Conservation (phyloP, 2,888 invertebrate species). For the Epinotia brunnichana region DNA sequence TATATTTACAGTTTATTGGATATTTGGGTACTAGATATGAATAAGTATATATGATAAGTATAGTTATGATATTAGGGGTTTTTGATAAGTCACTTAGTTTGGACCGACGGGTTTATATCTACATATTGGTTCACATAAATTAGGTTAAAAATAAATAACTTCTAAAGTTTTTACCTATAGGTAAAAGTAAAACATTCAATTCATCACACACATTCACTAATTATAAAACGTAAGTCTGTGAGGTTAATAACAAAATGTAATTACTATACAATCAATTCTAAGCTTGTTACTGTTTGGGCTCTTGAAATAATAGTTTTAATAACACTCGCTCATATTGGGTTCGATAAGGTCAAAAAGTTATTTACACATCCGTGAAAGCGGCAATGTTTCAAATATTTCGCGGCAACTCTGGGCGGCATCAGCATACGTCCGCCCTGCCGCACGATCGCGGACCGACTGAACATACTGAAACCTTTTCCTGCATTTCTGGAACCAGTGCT, state of each 20-base stretch:
- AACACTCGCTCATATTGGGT: slow-evolving; percentile 15
- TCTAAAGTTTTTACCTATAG: slow-evolving; percentile 47
- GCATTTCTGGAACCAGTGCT: slow-evolving; percentile 57
- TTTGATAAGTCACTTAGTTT: slow-evolving; percentile 72
- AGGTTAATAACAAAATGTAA: slow-evolving; percentile 44
- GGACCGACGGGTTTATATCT: slow-evolving; percentile 66
- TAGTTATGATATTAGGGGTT: slow-evolving; percentile 65
- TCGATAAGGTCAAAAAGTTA: slow-evolving; percentile 16
- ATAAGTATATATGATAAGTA: slow-evolving; percentile 47
- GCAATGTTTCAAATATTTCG: slow-evolving; percentile 52
- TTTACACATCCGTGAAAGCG: slow-evolving; percentile 47
- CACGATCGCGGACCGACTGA: slow-evolving; percentile 76
- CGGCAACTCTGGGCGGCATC: slow-evolving; percentile 54
- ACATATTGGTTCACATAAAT: slow-evolving; percentile 44
- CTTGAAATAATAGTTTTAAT: slow-evolving; percentile 9
- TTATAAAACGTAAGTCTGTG: slow-evolving; percentile 48
- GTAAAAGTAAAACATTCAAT: slow-evolving; percentile 55
- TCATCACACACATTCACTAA: slow-evolving; percentile 65
- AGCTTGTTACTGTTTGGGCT: slow-evolving; percentile 13
- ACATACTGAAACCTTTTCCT: slow-evolving; percentile 59
- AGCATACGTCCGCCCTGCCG: slow-evolving; percentile 70
- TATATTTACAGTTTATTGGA: slow-evolving; percentile 53
- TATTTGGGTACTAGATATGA: slow-evolving; percentile 56
- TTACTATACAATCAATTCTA: slow-evolving; percentile 35
- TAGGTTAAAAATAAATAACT: slow-evolving; percentile 47